These are phyloP conservation scores for Potamilus streckersoni DNA, from an alignment of 1,140 invertebrate species.

Conservation along the genomic window DNA sequence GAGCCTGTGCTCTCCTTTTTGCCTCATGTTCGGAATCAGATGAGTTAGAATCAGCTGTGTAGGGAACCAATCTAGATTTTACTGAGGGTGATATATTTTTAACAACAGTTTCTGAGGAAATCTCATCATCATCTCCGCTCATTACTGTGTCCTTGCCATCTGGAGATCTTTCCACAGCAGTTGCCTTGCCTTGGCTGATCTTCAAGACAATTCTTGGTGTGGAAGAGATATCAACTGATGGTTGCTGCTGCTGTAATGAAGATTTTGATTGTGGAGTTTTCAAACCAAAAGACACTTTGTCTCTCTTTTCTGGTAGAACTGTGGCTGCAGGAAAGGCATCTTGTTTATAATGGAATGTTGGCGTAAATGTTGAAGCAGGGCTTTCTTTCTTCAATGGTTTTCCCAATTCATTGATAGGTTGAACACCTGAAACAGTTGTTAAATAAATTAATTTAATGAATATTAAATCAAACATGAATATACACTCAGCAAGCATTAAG, in stretches of 20 bases:
- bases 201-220: constrained; percentile 64
- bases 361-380: constrained; percentile 2
- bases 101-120: constrained; percentile 12
- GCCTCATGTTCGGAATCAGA: constrained; percentile 48
- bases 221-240: background rate
- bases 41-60: constrained; percentile 60
- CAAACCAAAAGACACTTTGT: constrained; percentile 58
- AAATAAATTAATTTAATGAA: too few species aligned
- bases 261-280: constrained; percentile 2
- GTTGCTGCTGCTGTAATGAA: too few species aligned
- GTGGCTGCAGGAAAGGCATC: constrained; percentile 13
- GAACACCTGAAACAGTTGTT: background rate
- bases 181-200: constrained; percentile 65
- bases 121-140: constrained; percentile 14
- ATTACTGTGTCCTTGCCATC: constrained; percentile 51
- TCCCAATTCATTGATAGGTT: constrained; percentile 30
- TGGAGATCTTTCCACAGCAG: constrained; percentile 55
- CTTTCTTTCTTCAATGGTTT: constrained; percentile 2
- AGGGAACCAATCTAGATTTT: constrained; percentile 59
- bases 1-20: constrained; percentile 2
- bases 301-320: constrained; percentile 45
- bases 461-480: too few species aligned
- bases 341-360: constrained; percentile 14
- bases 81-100: constrained; percentile 4
- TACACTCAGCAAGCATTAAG: too few species aligned